Base-by-base conservation (phyloP, 2,888 invertebrate species). In the Eugnorisma glareosa region DNA sequence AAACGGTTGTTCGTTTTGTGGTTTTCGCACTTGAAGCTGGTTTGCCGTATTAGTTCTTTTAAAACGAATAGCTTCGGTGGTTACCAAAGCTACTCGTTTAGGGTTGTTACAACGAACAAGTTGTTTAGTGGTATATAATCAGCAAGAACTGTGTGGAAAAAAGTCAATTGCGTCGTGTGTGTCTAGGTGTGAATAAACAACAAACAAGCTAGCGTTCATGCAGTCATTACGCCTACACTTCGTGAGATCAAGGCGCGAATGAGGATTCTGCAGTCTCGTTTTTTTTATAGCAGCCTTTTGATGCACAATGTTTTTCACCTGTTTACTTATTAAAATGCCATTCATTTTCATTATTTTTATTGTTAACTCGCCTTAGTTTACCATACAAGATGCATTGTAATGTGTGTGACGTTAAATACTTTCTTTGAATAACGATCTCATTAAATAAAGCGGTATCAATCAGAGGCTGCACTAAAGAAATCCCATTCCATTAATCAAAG, bases 401-500 rank as follows among this genome's bases (percentile, higher is more conserved):
- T 8, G 28, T 51, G 31, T 24, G 18, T n/a, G 54, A 35, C 54
- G n/a, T 74, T 80, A 73, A 51, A 67, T 57, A 72, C 70, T 83
- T 75, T 78, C 57, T 84, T 79, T 85, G 84, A 86, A 87, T 85
- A 88, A 89, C 84, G 86, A 85, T 75, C 81, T 88, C 88, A 86
- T 91, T 88, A 90, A 87, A 89, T 84, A 86, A 84, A 86, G 80
- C 76, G 81, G 84, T 85, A 86, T 86, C 86, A 83, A 88, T 70
- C 64, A 81, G 82, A 84, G 79, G 83, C 86, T 84, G 81, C 82
- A 86, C 87, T 91, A 90, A 90, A 90, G 89, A 90, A 86, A 90
- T 86, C 67, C 82, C 71, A 82, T 83, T 88, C 89, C 90, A 92
- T 93, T 90, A 90, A 92, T 92, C 92, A 91, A 91, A 89, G 82